These are phyloP conservation scores for Macropis europaea DNA, from an alignment of 2,888 invertebrate genomes.

Conservation along the genomic window DNA sequence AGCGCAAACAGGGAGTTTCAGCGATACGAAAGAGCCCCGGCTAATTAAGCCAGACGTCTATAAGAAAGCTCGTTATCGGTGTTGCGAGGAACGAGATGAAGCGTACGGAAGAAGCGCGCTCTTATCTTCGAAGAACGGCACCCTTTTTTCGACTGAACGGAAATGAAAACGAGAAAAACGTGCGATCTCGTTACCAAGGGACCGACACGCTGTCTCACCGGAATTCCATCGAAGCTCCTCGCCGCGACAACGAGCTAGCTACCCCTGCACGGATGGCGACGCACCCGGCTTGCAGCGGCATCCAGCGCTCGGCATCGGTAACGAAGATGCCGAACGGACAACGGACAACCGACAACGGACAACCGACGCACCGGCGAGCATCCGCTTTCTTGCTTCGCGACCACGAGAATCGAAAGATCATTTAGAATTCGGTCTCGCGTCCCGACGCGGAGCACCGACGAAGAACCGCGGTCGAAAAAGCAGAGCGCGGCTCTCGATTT, in stretches of 20 bases:
- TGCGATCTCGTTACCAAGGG: background rate
- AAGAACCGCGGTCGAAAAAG: no score
- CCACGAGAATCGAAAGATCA: no score
- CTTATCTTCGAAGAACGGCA: background rate
- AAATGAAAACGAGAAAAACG: no score
- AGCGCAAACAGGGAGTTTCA: background rate
- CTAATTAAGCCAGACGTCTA: constrained; percentile 15
- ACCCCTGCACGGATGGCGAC: constrained; percentile 38
- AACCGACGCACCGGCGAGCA: no score
- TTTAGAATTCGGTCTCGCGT: no score
- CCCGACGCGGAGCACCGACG: no score
- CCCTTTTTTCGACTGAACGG: no score
- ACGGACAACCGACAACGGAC: background rate
- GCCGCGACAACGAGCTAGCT: constrained; percentile 13
- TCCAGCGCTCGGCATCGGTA: constrained; percentile 7
- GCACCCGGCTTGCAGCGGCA: background rate
- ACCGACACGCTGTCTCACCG: no score
- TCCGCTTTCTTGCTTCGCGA: no score
- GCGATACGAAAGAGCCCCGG: constrained; percentile 7
- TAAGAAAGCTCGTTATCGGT: constrained; percentile 5
- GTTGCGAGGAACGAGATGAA: background rate
- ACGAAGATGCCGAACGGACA: background rate
- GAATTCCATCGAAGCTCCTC: no score
- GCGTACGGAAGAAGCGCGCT: background rate
- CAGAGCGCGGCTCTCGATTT: no score